Base-by-base conservation (phyloP, 2,888 invertebrate species). In the Ochropleura leucogaster region DNA sequence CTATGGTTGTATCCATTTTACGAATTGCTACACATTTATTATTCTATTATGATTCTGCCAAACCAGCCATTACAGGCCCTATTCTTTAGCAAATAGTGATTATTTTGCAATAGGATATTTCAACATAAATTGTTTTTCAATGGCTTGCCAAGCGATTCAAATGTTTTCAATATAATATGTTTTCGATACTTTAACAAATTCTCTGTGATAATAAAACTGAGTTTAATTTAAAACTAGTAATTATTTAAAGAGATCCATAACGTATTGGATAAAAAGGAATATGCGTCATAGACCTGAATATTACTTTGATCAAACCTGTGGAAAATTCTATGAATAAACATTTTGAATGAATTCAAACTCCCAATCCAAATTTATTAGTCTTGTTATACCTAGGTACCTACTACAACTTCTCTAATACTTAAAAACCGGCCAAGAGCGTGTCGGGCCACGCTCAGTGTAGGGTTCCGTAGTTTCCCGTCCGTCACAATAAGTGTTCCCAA, bases 241-340 rank as follows among this genome's bases (percentile, higher is more conserved):
- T 20, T 63, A 57, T 59, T 51, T 18, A 40, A 57, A 64, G 46
- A 46, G 18, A 49, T 63, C 63, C 9, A 60, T 68, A 44, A n/a
- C 18, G 16, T 69, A 63, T 71, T n/a, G 20, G 40, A 18, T 20
- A 49, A 20, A 57, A 63, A 71, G 40, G 40, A 63, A 79, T 79
- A 63, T 79, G 49, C 49, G 42, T 46, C 5, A 49, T 8, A 55
- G n/a, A 51, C 46, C 79, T 51, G 7, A 63, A 42, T 20, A 63
- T 57, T 64, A 79, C 72, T 77, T 77, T 72, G 79, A 59, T 64
- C 72, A 79, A n/a, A 42, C 12, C 16, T 42, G 51, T 59, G 72
- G 79, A 59, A 77, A 72, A 7, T 40, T 63, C 20, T 16, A 64
- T 79, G 72, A 77, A 78, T 76, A 78, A 55, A 77, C 40, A 76